A percentile compares a stretch with the other conserved stretches of the same genome.
These are phyloP conservation scores for Stigmatopora nigra DNA, from an alignment of 2,113 vertebrate species.

Conservation along the genomic window DNA sequence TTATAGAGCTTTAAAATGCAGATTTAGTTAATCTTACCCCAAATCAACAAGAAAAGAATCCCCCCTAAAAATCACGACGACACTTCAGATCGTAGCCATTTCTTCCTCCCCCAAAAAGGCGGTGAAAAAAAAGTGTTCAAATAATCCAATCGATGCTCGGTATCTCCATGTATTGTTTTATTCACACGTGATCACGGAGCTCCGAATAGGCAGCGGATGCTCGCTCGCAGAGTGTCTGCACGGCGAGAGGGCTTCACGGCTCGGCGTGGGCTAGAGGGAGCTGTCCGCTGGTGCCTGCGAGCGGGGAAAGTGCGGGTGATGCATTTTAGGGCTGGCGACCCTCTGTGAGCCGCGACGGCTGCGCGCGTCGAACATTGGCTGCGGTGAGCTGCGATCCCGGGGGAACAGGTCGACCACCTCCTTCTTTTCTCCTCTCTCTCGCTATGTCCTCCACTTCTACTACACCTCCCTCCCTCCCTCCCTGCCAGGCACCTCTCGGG, in stretches of 20 bases:
- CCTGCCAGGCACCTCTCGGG: slow-evolving; percentile 26
- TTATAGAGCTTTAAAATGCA: not conserved
- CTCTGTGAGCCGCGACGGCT: slow-evolving; percentile 34
- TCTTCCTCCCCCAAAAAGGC: not conserved
- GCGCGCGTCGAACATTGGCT: slow-evolving; percentile 43
- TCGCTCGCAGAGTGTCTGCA: slow-evolving; percentile 26
- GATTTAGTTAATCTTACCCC: not conserved
- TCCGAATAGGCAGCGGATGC: slow-evolving; percentile 4
- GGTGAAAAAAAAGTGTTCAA: slow-evolving; percentile 26
- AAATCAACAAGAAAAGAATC: not conserved
- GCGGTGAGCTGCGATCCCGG: slow-evolving; percentile 44
- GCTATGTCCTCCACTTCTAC: slow-evolving; percentile 22
- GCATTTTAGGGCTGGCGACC: slow-evolving; percentile 43
- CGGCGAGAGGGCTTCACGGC: slow-evolving; percentile 16
- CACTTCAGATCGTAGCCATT: not conserved
- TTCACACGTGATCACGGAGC: not conserved
- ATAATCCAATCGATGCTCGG: slow-evolving; percentile 49
- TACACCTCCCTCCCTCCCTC: slow-evolving; percentile 29
- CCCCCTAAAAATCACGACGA: not conserved
- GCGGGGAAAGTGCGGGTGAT: slow-evolving; percentile 13
- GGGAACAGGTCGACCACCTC: slow-evolving; percentile 66
- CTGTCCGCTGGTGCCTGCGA: slow-evolving; percentile 4
- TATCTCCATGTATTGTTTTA: slow-evolving; percentile 43
- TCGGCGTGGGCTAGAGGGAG: slow-evolving; percentile 28
- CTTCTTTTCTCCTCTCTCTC: slow-evolving; percentile 48